Conservation (phyloP, 2,113 vertebrate genomes). For the Acanthochromis polyacanthus region DNA sequence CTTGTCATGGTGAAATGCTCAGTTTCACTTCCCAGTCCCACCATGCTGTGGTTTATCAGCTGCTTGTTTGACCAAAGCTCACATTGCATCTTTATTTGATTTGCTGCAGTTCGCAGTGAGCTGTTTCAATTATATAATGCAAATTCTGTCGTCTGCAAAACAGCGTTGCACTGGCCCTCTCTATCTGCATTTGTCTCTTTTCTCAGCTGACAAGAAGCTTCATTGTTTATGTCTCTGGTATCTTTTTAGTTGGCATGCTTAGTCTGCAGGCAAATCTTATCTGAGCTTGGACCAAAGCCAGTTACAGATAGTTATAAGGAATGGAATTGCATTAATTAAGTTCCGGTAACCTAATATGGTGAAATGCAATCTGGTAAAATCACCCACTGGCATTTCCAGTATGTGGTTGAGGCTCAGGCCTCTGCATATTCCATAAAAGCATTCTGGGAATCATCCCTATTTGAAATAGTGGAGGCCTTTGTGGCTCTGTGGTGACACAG, state of each 20-base stretch:
- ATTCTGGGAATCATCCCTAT: slow-evolving; percentile 70
- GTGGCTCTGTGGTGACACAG: slow-evolving; percentile 69
- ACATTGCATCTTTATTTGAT: slow-evolving; percentile 36
- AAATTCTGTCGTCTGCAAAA: slow-evolving; percentile 53
- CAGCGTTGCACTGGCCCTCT: slow-evolving; percentile 28
- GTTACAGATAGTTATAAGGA: slow-evolving; percentile 75
- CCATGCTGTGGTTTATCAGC: slow-evolving; percentile 48
- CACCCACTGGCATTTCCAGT: slow-evolving; percentile 79
- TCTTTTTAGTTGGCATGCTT: slow-evolving; percentile 59
- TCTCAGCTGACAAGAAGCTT: slow-evolving; percentile 58
- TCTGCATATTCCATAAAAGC: slow-evolving; percentile 75
- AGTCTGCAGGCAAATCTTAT: slow-evolving; percentile 70
- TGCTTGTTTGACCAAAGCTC: slow-evolving; percentile 47
- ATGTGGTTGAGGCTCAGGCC: slow-evolving; percentile 67
- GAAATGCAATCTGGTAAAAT: slow-evolving; percentile 80
- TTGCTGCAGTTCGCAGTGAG: slow-evolving; percentile 33
- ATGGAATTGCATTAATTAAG: slow-evolving; percentile 82
- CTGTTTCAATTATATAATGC: slow-evolving; percentile 50
- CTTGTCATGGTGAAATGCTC: slow-evolving; percentile 20
- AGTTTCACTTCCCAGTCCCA: slow-evolving; percentile 13
- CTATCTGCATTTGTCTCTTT: slow-evolving; percentile 39
- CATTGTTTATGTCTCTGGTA: slow-evolving; percentile 69
- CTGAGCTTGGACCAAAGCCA: slow-evolving; percentile 74
- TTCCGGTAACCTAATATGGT: slow-evolving; percentile 77
- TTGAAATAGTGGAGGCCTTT: slow-evolving; percentile 67